Evolutionary conservation across 1,140 invertebrate species (phyloP).

Genomic region (Stegodyphus mimosarum): DNA sequence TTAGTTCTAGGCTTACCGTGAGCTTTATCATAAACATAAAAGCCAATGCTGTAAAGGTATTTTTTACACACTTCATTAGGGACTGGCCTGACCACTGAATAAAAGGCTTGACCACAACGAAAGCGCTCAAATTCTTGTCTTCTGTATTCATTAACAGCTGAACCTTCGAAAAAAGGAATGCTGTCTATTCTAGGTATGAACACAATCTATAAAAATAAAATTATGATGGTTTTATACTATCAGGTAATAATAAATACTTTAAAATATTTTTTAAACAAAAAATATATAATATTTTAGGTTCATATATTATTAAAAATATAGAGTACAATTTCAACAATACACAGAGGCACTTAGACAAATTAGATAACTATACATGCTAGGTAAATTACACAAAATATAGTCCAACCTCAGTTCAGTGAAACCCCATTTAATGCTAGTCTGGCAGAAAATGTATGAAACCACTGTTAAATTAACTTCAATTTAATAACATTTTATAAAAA

Average conservation of each 20-base stretch:
- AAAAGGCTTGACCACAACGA: constrained; percentile 81
- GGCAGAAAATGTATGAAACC: no score
- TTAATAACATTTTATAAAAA: no score
- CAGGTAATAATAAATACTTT: neutral
- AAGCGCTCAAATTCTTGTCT: constrained; percentile 82
- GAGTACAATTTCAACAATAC: no score
- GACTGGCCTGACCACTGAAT: constrained; percentile 74
- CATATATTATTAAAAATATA: no score
- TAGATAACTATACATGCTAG: no score
- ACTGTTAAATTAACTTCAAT: no score
- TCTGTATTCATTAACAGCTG: constrained; percentile 72
- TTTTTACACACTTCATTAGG: constrained; percentile 80
- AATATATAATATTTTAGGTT: neutral
- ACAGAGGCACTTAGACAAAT: no score
- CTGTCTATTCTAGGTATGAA: constrained; percentile 84
- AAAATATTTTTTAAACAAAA: neutral
- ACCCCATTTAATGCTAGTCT: no score
- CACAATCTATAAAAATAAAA: constrained; percentile 74
- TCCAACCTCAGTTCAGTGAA: no score
- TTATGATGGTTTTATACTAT: neutral
- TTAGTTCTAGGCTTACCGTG: constrained; percentile 68
- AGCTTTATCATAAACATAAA: constrained; percentile 83
- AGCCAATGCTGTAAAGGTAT: constrained; percentile 83
- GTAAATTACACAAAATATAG: no score
- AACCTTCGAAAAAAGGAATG: constrained; percentile 84